Base-by-base conservation (phyloP, 2,888 invertebrate species). In the Sarcophaga variegata region DNA sequence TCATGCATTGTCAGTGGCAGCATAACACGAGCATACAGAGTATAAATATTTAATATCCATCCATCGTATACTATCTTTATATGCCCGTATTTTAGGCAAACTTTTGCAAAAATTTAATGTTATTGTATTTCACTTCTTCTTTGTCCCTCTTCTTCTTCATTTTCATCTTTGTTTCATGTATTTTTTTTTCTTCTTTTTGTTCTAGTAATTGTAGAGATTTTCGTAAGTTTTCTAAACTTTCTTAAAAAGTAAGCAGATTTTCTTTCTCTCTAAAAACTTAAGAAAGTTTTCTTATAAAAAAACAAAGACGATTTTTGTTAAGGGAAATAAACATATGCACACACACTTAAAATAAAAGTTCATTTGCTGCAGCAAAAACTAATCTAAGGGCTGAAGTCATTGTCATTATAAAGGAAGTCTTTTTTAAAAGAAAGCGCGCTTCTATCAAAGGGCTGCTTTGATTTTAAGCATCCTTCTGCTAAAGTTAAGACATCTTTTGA, bases 261-360 rank as follows among this genome's bases (percentile, higher is more conserved):
- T 70, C 82, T 76, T 80, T 20, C 37, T 17, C 59, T 8, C 37
- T 12, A 59, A 14, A 49, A 70, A 70, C 64, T 64, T 66, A 83
- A 49, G 49, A 80, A 83, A 76, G 27, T 74, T 76, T 70, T 17
- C 4, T 54, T 54, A 49, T 14, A 54, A 54, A 17, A 54, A 17
- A 54, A 49, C 14, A 14, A 14, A 17, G 3, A 54, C 12, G 17
- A 54, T 14, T 17, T 54, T 17, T 49, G 11, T 54, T 63, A 62
- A 70, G 62, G 10, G 49, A 59, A n/a, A 66, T 11, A 59, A 67
- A 74, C 74, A 17, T 75, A 47, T 37, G n/a, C 37, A 62, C 45
- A 25, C 22, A 63, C 12, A 66, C 80, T 75, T 85, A 72, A 72
- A 81, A 80, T 81, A 76, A 81, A 81, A 81, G 84, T 84, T 81